Base-by-base conservation (phyloP, 1,140 invertebrate genomes). In the Hyles euphorbiae region DNA sequence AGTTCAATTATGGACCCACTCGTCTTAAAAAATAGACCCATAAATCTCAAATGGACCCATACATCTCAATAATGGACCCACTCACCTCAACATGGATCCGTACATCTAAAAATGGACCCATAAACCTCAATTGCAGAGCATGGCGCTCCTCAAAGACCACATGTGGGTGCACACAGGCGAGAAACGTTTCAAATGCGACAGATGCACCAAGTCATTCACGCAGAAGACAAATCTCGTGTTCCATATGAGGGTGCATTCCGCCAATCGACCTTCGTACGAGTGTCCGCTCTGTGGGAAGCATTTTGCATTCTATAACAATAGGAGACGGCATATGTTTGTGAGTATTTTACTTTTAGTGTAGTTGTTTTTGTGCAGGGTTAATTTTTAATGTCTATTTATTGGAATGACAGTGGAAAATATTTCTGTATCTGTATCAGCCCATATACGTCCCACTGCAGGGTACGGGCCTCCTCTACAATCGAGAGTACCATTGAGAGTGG, bases 91-190 rank as follows among this genome's bases (percentile, higher is more conserved):
- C 22, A 22, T 22, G 36, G 36, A 40, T 2, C 36, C 8, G 36
- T 40, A 40, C 8, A 40, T 1, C 4, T 40, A 40, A 5, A 40
- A 40, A 40, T 5, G 8, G 8, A 40, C 36, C 8, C 4, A 40
- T 40, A 40, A 40, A 40, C 8, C 4, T 8, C 4, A 40, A 40
- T 40, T 40, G 36, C 69, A 82, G 79, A 82, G 74, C 46, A 81
- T 76, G 74, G 83, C 83, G 2, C 75, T 87, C 0, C 68, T 87
- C 0, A 87, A 87, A 47, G 81, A 85, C 63, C 84, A 87, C 63
- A 87, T 80, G 82, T 85, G 79, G 80, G 78, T 83, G 0, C 83
- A 86, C 64, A 86, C 83, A 0, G 83, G 83, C 11, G 79, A 82
- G 64, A 83, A 83, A 34, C 68, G 78, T 0, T 86, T 86, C 71